Evolutionary conservation across 2,113 vertebrate species (phyloP), one percentile per base, ranked within the genome.

Genomic region (Ceratotherium simum): DNA sequence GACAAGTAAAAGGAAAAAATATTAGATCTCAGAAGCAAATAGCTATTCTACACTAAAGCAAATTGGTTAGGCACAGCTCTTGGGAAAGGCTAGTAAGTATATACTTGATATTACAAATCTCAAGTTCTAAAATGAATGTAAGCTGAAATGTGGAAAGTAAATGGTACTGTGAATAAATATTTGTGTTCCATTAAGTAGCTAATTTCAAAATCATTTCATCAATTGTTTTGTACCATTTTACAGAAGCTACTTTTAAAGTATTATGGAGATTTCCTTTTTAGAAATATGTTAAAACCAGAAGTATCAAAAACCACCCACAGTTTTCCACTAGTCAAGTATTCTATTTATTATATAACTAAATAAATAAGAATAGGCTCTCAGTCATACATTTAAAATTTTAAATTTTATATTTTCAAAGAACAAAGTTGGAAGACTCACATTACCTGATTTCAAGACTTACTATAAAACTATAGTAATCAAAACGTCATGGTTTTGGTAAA

Each of bases 171-270:
- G 39, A 82, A 42, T 17, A 92, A 95, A 14, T 54, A 81, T 75
- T 33, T 51, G 20, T n/a, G 62, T 31, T 75, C 48, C 42, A 86
- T 48, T 27, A 58, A 87, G 62, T 33, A 82, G 10, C 27, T 91
- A 58, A 82, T 54, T 87, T 85, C 91, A 81, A 86, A 96, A 75
- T 75, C 92, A 58, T 72, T 51, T 70, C 79, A 87, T 87, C n/a
- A 48, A 89, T 3, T 67, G 46, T 70, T 89, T 36, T 72, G 5
- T 72, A 36, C n/a, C n/a, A 27, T 58, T 83, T 89, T 82, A 65
- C 4, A 93, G 11, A 64, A n/a, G 12, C 51, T 78, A 39, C 58
- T 92, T 70, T 70, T 89, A 65, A 95, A 65, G 16, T 67, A 93
- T 48, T 64, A 56, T 33, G 12, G 46, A 46, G 20, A 85, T 5